Base-by-base conservation (phyloP, 1,140 invertebrate species). In the Brachionus angularis region DNA sequence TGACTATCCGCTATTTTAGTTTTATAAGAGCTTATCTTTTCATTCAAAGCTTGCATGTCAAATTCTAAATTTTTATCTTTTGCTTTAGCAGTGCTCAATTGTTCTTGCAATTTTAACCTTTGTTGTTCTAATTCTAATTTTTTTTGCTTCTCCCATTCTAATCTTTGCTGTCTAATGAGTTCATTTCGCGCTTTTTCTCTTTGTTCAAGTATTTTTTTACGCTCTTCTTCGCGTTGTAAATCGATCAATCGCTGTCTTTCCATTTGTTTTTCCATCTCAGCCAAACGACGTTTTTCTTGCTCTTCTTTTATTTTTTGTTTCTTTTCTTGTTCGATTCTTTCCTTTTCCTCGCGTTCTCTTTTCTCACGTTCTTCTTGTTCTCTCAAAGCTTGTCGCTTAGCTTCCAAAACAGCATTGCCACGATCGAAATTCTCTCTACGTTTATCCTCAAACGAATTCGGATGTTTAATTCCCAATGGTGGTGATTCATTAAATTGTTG, bases 91-190 rank as follows among this genome's bases (percentile, higher is more conserved):
- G 67, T 74, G 27, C 74, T 74, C 7, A 81, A 73, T 50, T 79
- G 77, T 75, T 81, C 79, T 34, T 46, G 72, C 12, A 72, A 23
- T 33, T 36, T 55, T 16, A 46, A 25, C 27, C 79, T 87, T 77
- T 92, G 89, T 80, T 92, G 92, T 75, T 89, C 89, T 1, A 97
- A 82, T 76, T 89, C 89, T 2, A 94, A 83, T 0, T 96, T 88
- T 77, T 93, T 87, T 77, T 95, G 91, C 77, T 89, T 90, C 81
- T 98, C 95, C 92, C 93, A 95, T 83, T 97, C 94, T 72, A 93
- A 84, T 76, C 95, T 91, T 46, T 94, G 85, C 77, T 97, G 93
- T 72, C 93, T 85, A 78, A 97, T 94, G 86, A 96, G 88, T 83
- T 96, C 93, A 81, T 89, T 88, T n/a, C 84, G 76, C 4, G 82